These are phyloP conservation scores for Dolichotis patagonum DNA, from an alignment of 2,113 vertebrate genomes.

Conservation along the genomic window DNA sequence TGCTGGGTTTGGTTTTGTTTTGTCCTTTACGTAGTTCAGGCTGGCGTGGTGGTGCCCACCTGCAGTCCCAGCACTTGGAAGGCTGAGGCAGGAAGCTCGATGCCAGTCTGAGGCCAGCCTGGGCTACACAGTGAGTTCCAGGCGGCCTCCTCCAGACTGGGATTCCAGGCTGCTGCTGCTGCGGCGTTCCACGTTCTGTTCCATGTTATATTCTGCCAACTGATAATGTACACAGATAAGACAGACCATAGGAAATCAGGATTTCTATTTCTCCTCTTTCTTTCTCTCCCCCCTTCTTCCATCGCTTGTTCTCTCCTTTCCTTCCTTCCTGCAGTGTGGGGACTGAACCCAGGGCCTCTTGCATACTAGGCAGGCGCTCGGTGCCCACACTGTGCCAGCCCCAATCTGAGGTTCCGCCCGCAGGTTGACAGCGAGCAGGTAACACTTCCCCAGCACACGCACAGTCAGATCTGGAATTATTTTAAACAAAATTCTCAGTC, in stretches of 20 bases:
- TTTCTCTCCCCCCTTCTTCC: not conserved
- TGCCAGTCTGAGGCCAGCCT: not conserved
- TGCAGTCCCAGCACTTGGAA: not conserved
- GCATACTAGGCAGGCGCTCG: not conserved
- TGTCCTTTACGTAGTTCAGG: not conserved
- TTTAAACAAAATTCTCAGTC: not conserved
- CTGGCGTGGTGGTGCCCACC: not conserved
- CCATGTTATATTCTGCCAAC: accelerated
- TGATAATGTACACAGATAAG: not conserved
- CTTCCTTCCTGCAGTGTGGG: no score
- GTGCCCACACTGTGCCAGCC: no score
- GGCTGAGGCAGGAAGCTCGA: not conserved
- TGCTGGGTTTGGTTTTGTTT: not conserved
- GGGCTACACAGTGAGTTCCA: not conserved
- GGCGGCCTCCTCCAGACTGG: not conserved
- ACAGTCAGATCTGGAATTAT: not conserved
- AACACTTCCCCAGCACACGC: not conserved
- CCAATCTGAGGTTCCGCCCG: not conserved
- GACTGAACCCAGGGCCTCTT: not conserved
- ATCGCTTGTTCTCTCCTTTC: not conserved
- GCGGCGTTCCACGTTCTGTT: no score
- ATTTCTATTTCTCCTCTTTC: no score
- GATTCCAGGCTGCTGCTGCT: not conserved
- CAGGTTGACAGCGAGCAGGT: not conserved
- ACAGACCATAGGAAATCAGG: accelerated